A percentile compares a stretch with the other conserved stretches of the same genome.
Conservation (phyloP, 1,140 invertebrate genomes). For the Piezodorus guildinii region DNA sequence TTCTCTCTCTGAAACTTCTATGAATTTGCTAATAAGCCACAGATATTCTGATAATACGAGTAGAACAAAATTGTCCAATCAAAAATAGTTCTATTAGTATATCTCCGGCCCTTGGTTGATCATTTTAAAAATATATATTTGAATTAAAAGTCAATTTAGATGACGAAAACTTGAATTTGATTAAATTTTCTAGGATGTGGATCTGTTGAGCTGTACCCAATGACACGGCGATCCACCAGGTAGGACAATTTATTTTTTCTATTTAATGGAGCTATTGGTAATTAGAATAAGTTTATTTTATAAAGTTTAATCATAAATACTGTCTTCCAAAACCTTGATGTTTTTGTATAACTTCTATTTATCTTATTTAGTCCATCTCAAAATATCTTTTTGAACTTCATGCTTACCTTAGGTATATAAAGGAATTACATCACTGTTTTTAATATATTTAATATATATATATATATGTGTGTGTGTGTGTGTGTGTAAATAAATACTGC, state of each 20-base stretch:
- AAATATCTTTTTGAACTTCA: too few species aligned
- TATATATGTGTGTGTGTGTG: too few species aligned
- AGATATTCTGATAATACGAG: too few species aligned
- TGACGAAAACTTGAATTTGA: not conserved
- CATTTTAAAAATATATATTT: not conserved
- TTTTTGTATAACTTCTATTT: not conserved
- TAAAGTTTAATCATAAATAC: not conserved
- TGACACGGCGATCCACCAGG: slow-evolving; percentile 15
- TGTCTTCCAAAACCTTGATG: not conserved
- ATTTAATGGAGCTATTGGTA: too few species aligned
- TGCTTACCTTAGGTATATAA: too few species aligned
- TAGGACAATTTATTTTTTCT: not conserved
- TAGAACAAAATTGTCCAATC: not conserved
- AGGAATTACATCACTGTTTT: too few species aligned
- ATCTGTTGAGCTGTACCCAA: slow-evolving; percentile 17
- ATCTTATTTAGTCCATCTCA: not conserved
- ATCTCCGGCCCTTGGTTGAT: not conserved
- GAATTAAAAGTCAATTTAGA: too few species aligned
- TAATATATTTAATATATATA: too few species aligned
- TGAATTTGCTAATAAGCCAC: too few species aligned
- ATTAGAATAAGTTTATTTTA: not conserved
- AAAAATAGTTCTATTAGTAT: not conserved
- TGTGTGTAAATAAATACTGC: too few species aligned
- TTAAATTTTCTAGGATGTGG: slow-evolving; percentile 2
- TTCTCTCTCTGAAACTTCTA: too few species aligned